These are phyloP conservation scores for Loxodonta africana DNA, from an alignment of 2,113 vertebrate species.

Conservation along the genomic window DNA sequence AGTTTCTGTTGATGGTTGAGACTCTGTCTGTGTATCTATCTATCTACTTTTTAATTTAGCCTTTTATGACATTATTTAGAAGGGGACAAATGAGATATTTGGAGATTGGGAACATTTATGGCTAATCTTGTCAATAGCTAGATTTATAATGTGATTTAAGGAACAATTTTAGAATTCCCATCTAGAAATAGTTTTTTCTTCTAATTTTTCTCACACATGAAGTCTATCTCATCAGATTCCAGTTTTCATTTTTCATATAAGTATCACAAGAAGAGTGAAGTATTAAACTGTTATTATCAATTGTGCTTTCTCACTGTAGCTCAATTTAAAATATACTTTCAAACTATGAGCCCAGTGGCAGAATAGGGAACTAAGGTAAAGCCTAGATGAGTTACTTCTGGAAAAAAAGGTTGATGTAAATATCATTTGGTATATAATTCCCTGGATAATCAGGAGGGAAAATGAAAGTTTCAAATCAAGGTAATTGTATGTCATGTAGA, in stretches of 20 bases:
- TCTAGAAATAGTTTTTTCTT: constrained; percentile 4
- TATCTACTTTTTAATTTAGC: not conserved
- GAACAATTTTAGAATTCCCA: not conserved
- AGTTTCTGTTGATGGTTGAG: not conserved
- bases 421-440: not conserved
- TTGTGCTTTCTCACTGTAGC: not conserved
- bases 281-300: not conserved
- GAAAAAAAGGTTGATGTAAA: not conserved
- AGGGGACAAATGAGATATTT: not conserved
- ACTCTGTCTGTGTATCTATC: not conserved
- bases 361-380: not conserved
- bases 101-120: not conserved
- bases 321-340: constrained; percentile 2
- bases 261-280: not conserved
- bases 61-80: not conserved
- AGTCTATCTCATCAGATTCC: not conserved
- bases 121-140: not conserved
- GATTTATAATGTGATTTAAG: not conserved
- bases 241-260: not conserved
- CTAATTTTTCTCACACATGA: not conserved
- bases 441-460: not conserved
- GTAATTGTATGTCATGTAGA: not conserved
- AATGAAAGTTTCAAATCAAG: not conserved
- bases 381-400: not conserved
- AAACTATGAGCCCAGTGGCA: not conserved